Conservation (phyloP, 2,888 invertebrate genomes). For the Zygothrica quintamaculata region DNA sequence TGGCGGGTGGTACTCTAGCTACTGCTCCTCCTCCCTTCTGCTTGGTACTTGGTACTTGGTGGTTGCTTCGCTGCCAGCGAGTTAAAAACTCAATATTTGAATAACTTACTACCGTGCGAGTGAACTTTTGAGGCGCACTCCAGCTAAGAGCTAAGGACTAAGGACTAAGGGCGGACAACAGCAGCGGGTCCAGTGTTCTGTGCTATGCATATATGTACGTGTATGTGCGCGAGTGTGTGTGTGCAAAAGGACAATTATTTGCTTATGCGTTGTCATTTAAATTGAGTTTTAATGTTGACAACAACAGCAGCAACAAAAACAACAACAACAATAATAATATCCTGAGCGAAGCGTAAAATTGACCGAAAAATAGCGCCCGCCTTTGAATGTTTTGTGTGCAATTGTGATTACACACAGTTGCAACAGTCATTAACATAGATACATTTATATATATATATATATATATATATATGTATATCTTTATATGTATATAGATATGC, state of each 20-base stretch:
- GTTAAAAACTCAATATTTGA: slow-evolving; percentile 80
- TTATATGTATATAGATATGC: no score
- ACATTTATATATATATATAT: slow-evolving; percentile 1
- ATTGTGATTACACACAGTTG: slow-evolving; percentile 59
- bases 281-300: slow-evolving; percentile 84
- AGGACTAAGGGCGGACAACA: slow-evolving; percentile 24
- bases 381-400: slow-evolving; percentile 48
- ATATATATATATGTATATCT: slow-evolving; percentile 15
- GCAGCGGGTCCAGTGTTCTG: slow-evolving; percentile 1
- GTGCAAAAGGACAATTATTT: slow-evolving; percentile 83
- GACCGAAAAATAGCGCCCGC: slow-evolving; percentile 41
- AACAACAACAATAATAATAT: no score
- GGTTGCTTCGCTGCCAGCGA: slow-evolving; percentile 50
- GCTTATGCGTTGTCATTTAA: slow-evolving; percentile 83
- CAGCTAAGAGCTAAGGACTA: slow-evolving; percentile 24
- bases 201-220: background rate
- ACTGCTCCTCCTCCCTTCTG: slow-evolving; percentile 6
- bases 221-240: slow-evolving; percentile 5
- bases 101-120: slow-evolving; percentile 80
- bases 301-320: slow-evolving; percentile 41
- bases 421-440: background rate
- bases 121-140: slow-evolving; percentile 69
- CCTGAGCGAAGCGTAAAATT: slow-evolving; percentile 27
- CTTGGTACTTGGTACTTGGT: slow-evolving; percentile 26
- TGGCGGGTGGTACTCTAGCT: slow-evolving; percentile 18